A percentile compares a stretch with the other conserved stretches of the same genome.
Evolutionary conservation across 2,888 invertebrate genomes (phyloP).

Genomic region (Tyria jacobaeae): DNA sequence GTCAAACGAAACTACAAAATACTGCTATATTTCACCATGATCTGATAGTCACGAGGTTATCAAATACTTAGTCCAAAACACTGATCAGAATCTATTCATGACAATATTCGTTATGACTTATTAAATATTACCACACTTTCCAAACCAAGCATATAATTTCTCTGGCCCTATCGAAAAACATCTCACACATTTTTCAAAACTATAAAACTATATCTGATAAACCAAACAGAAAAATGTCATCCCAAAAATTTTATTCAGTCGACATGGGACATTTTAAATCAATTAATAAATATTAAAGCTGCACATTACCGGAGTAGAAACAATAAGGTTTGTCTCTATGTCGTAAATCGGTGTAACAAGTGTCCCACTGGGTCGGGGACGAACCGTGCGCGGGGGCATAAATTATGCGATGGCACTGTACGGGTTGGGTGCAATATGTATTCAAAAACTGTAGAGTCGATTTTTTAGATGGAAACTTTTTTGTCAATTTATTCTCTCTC

Average conservation of each 20-base stretch:
- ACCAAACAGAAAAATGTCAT: slow-evolving; percentile 46
- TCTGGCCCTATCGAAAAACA: slow-evolving; percentile 25
- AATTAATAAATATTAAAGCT: slow-evolving; percentile 76
- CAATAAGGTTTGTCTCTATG: slow-evolving; percentile 59
- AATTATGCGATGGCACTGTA: slow-evolving; percentile 54
- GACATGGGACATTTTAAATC: slow-evolving; percentile 60
- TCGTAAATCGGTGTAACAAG: slow-evolving; percentile 70
- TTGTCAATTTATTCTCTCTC: neutral
- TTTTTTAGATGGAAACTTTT: neutral
- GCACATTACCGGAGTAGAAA: slow-evolving; percentile 55
- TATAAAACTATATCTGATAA: slow-evolving; percentile 52
- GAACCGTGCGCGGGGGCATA: slow-evolving; percentile 59
- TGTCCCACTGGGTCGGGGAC: slow-evolving; percentile 62
- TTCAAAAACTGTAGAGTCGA: slow-evolving; percentile 27
- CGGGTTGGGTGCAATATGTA: slow-evolving; percentile 38
- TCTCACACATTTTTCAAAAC: slow-evolving; percentile 47
- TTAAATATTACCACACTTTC: slow-evolving; percentile 23
- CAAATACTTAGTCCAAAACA: slow-evolving; percentile 20
- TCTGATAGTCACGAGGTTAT: slow-evolving; percentile 7
- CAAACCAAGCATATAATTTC: slow-evolving; percentile 22
- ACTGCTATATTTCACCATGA: too few species aligned
- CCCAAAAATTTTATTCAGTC: slow-evolving; percentile 53
- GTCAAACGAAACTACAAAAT: too few species aligned
- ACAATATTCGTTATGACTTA: slow-evolving; percentile 23
- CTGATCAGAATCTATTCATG: slow-evolving; percentile 32